These are phyloP conservation scores for Rhinatrema bivittatum DNA, from an alignment of 2,797 vertebrate genomes.

Conservation along the genomic window DNA sequence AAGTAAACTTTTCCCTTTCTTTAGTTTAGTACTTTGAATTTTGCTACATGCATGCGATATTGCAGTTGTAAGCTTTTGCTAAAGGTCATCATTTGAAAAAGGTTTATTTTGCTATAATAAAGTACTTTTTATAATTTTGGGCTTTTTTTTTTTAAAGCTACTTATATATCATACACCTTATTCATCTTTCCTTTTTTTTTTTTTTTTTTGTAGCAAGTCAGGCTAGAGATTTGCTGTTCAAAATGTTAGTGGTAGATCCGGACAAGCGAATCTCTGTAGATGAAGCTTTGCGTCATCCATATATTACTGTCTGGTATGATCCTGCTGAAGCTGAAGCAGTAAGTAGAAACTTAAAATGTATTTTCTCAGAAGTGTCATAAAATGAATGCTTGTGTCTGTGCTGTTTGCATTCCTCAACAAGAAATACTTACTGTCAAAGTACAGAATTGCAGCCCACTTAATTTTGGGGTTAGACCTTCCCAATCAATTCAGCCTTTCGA, in stretches of 20 bases:
- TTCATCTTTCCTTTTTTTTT: constrained; percentile 1
- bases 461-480: too few relatives aligned
- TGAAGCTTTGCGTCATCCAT: constrained; percentile 88
- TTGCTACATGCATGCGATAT: background rate
- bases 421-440: too few relatives aligned
- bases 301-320: constrained; percentile 95
- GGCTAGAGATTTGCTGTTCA: constrained; percentile 90
- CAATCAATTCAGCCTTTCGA: too few relatives aligned
- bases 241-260: constrained; percentile 95
- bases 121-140: background rate
- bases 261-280: constrained; percentile 91
- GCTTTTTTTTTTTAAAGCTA: background rate
- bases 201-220: constrained; percentile 71
- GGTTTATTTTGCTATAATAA: background rate
- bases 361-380: too few relatives aligned
- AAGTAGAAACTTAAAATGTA: constrained; percentile 48
- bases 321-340: constrained; percentile 88
- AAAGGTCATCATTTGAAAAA: background rate
- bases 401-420: too few relatives aligned
- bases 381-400: background rate
- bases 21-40: constrained; percentile 9
- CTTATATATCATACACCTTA: too few relatives aligned
- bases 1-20: too few relatives aligned
- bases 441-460: too few relatives aligned
- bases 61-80: background rate